Percentiles rank a stretch among this genome's conserved stretches.
phyloP scores from a whole-genome alignment of 1,140 invertebrate species.

The Neotoxoptera formosana region DNA sequence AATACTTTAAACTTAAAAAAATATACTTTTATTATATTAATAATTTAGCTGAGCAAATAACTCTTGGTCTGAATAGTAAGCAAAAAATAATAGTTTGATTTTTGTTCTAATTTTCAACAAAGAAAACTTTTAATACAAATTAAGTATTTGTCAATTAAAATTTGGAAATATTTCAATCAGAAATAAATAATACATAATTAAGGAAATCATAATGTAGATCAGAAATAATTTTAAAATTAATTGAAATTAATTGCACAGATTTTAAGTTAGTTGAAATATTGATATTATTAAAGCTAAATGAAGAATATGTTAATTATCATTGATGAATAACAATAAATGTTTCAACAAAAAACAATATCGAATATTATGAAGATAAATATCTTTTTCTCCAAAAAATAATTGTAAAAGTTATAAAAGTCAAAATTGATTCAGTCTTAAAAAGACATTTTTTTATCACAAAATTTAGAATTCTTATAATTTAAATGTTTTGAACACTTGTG shows the following conservation, averaged over 20 bases:
- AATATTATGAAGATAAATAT: not conserved
- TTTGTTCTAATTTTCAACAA: not conserved
- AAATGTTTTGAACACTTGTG: not conserved
- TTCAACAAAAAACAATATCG: not conserved
- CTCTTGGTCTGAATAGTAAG: not conserved
- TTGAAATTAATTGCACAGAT: not conserved
- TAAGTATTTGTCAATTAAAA: not conserved
- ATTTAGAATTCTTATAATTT: conserved; percentile 26
- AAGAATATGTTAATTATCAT: not conserved
- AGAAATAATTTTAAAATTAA: not conserved
- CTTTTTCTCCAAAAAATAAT: not conserved
- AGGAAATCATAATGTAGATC: not conserved
- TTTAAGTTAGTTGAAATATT: not conserved
- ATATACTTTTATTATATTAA: no score
- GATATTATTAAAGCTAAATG: conserved; percentile 1
- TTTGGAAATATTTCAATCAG: not conserved
- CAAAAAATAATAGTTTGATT: not conserved
- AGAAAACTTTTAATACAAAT: not conserved
- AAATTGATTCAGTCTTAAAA: conserved; percentile 32
- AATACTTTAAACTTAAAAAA: conserved; percentile 32
- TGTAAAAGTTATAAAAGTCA: not conserved
- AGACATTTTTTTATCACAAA: conserved; percentile 40
- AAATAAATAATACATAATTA: not conserved
- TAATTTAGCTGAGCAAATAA: not conserved
- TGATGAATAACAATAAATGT: not conserved